Percentiles rank a stretch among this genome's conserved stretches.
Conservation (phyloP, 2,797 vertebrate species). For the Phoebastria nigripes region DNA sequence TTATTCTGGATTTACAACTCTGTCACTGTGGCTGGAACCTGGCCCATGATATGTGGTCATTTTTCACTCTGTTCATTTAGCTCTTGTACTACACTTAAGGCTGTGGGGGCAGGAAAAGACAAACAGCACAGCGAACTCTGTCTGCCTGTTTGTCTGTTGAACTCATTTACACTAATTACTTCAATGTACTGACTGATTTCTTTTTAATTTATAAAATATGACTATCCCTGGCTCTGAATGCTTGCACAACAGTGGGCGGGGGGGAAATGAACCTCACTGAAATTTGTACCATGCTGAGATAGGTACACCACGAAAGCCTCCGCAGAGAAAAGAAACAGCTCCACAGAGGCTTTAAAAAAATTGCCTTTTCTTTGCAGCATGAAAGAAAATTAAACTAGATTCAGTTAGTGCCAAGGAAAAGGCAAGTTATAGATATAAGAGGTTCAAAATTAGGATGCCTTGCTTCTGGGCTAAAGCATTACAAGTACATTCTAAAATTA, state of each 20-base stretch:
- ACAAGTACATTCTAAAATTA: neutral
- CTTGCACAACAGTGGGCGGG: neutral
- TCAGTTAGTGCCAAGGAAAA: neutral
- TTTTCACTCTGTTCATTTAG: slow-evolving; percentile 53
- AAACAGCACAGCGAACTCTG: neutral
- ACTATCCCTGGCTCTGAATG: neutral
- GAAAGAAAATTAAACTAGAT: neutral
- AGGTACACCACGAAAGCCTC: neutral
- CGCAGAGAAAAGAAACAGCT: neutral
- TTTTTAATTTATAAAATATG: slow-evolving; percentile 51
- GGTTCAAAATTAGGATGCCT: neutral
- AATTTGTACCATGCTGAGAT: slow-evolving; percentile 4
- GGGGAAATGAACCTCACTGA: neutral
- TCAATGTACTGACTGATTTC: slow-evolving; percentile 16
- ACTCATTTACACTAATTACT: slow-evolving; percentile 45
- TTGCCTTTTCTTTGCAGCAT: neutral
- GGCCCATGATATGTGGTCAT: slow-evolving; percentile 14
- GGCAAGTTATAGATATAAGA: neutral
- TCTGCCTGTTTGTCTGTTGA: slow-evolving; percentile 37
- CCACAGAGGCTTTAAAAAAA: neutral
- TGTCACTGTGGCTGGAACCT: neutral
- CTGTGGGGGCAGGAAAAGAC: slow-evolving; percentile 16
- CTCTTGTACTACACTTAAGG: neutral
- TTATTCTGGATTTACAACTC: slow-evolving; percentile 34
- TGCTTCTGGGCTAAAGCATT: neutral